Percentiles rank a stretch among this genome's conserved stretches.
phyloP scores from a whole-genome alignment of 2,888 invertebrate species.

The Tetramorium bicarinatum region DNA sequence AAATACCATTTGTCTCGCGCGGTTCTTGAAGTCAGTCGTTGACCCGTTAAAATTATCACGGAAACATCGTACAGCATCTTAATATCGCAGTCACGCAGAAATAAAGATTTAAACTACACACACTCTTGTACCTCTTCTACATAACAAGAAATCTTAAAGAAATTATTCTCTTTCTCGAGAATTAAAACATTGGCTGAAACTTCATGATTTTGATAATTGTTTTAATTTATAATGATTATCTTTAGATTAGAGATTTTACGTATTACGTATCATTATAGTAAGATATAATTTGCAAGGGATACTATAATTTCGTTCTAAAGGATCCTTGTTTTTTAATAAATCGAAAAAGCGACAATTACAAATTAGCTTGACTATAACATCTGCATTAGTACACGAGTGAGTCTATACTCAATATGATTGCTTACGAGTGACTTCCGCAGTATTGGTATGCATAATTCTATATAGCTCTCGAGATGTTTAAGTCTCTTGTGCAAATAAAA shows the following conservation, averaged over 20 bases:
- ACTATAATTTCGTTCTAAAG: not conserved
- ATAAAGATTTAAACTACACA: slow-evolving; percentile 1
- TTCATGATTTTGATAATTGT: not conserved
- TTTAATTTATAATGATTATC: not conserved
- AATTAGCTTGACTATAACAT: not conserved
- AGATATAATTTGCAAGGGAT: not conserved
- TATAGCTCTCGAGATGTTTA: slow-evolving; percentile 52
- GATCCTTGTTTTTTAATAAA: not conserved
- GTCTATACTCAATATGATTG: not conserved
- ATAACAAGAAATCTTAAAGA: not conserved
- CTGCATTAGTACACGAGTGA: not conserved
- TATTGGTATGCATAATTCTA: slow-evolving; percentile 60
- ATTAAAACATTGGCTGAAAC: slow-evolving; percentile 8
- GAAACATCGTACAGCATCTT: not conserved
- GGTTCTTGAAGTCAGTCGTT: not conserved
- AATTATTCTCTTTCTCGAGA: not conserved
- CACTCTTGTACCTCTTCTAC: not conserved
- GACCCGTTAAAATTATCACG: slow-evolving; percentile 6
- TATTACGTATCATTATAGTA: not conserved
- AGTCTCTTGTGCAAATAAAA: slow-evolving; percentile 64
- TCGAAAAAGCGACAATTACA: too few species aligned
- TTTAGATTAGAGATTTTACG: slow-evolving; percentile 4
- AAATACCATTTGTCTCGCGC: slow-evolving; percentile 29
- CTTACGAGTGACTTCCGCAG: slow-evolving; percentile 38
- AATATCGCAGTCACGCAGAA: not conserved